These are phyloP conservation scores for Ophiodon elongatus DNA, from an alignment of 2,113 vertebrate genomes.

Conservation along the genomic window DNA sequence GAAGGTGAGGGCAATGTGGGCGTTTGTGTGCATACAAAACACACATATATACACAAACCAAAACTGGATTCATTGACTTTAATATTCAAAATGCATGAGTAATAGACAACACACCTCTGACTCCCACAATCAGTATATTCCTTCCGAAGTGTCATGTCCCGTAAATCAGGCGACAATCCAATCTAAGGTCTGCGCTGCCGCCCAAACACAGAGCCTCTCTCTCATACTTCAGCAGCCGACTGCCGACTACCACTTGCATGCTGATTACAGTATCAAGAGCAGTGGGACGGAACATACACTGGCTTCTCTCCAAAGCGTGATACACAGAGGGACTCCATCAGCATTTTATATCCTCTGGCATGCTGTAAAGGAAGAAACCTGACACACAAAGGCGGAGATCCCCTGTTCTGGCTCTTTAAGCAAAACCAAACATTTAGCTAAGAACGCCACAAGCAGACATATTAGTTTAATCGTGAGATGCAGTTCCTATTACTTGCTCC, in stretches of 20 bases:
- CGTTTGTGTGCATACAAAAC: background rate
- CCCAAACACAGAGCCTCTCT: constrained; percentile 33
- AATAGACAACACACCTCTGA: constrained; percentile 39
- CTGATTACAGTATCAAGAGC: constrained; percentile 77
- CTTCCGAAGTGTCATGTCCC: constrained; percentile 56
- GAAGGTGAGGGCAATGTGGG: constrained; percentile 9
- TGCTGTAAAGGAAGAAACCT: constrained; percentile 37
- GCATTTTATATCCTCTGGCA: constrained; percentile 56
- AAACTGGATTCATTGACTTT: constrained; percentile 15
- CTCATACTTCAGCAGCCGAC: constrained; percentile 56
- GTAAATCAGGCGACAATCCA: constrained; percentile 70
- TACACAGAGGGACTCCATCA: constrained; percentile 55
- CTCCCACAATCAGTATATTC: constrained; percentile 48
- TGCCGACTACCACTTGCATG: constrained; percentile 53
- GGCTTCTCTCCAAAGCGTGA: constrained; percentile 65
- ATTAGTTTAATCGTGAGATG: background rate
- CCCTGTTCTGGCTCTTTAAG: constrained; percentile 38
- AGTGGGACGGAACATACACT: constrained; percentile 65
- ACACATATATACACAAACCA: constrained; percentile 6
- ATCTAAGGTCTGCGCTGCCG: constrained; percentile 42
- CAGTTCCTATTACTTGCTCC: constrained; percentile 8
- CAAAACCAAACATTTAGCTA: constrained; percentile 39
- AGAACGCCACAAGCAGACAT: constrained; percentile 10
- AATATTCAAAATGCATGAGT: constrained; percentile 38
- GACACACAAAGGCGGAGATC: constrained; percentile 25